Percentiles rank a stretch among this genome's conserved stretches.
These are phyloP conservation scores for Ptilorrhoa leucosticta DNA, from an alignment of 2,113 vertebrate species.

Conservation along the genomic window DNA sequence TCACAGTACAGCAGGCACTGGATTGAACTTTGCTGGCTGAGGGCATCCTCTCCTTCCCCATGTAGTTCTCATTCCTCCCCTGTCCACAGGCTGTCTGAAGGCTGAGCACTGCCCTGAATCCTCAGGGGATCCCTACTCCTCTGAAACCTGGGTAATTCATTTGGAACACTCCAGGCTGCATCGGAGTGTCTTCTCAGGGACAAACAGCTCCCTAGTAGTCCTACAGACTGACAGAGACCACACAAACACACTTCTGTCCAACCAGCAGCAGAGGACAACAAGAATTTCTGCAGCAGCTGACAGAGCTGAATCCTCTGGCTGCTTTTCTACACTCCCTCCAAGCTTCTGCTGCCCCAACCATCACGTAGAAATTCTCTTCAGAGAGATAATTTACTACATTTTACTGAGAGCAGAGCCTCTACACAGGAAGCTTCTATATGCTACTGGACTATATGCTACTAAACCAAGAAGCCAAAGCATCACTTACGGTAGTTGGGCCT, in stretches of 20 bases:
- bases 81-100: not conserved
- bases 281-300: not conserved
- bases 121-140: not conserved
- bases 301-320: not conserved
- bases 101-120: not conserved
- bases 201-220: not conserved
- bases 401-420: not conserved
- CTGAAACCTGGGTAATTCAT: not conserved
- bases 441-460: not conserved
- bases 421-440: not conserved
- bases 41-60: not conserved
- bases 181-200: not conserved
- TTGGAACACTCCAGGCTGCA: not conserved
- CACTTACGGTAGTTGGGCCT: constrained; percentile 81
- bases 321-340: not conserved
- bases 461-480: not conserved
- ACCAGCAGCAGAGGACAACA: not conserved
- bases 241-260: not conserved
- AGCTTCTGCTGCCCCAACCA: not conserved
- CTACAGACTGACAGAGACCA: not conserved
- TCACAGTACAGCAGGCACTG: not conserved
- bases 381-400: not conserved
- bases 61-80: not conserved
- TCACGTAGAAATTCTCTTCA: not conserved
- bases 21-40: not conserved